These are phyloP conservation scores for Notiomystis cincta DNA, from an alignment of 2,113 vertebrate species.

Conservation along the genomic window DNA sequence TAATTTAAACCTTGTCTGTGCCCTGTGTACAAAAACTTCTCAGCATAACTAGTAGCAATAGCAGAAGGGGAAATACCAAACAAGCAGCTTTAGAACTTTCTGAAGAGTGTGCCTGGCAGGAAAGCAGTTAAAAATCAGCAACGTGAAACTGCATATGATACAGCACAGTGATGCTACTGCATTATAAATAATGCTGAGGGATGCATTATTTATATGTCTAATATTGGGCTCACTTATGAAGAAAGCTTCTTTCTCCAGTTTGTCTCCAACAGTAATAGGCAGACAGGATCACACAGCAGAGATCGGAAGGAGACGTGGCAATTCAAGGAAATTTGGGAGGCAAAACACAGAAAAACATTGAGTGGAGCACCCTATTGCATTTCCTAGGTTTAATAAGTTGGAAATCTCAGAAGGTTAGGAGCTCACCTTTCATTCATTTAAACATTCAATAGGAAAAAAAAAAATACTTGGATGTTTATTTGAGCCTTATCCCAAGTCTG, in stretches of 20 bases:
- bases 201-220: conserved; percentile 82
- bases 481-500: conserved; percentile 20
- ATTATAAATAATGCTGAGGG: conserved; percentile 76
- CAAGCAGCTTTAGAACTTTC: background rate
- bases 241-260: conserved; percentile 49
- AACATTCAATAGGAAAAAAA: background rate
- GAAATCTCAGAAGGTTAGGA: background rate
- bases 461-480: background rate
- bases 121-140: conserved; percentile 65
- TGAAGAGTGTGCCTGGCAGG: background rate
- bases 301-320: background rate
- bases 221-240: conserved; percentile 74
- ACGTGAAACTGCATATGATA: conserved; percentile 65
- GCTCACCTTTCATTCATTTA: conserved; percentile 50
- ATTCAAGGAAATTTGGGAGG: background rate
- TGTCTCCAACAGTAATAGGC: background rate
- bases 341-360: background rate
- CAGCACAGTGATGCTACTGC: conserved; percentile 70
- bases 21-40: background rate
- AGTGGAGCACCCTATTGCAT: background rate
- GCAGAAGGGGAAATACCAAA: background rate
- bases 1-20: background rate
- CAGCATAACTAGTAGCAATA: background rate
- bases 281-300: background rate
- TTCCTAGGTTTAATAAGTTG: background rate